Conservation (phyloP, 2,797 vertebrate genomes). For the Octomys mimax region DNA sequence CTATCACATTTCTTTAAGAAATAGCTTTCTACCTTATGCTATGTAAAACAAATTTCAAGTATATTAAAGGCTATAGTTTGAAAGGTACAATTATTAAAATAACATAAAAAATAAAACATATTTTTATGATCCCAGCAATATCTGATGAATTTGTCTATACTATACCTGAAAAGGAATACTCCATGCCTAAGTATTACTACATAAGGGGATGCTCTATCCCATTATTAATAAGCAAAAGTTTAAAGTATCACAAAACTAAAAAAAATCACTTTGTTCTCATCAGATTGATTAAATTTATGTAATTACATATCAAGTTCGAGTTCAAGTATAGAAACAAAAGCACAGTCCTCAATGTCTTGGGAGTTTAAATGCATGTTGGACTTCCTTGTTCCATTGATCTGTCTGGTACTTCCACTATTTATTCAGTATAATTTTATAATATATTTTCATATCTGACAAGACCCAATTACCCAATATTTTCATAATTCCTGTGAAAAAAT, state of each 20-base stretch:
- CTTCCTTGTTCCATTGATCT: background rate
- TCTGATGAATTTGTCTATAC: background rate
- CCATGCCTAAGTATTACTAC: background rate
- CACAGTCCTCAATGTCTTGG: background rate
- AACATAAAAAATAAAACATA: background rate
- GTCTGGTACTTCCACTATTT: background rate
- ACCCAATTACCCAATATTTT: background rate
- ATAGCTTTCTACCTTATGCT: background rate
- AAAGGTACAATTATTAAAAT: constrained; percentile 37
- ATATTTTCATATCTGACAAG: background rate
- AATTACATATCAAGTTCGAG: background rate
- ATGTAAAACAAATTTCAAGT: background rate
- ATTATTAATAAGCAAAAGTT: background rate
- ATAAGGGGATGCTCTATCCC: background rate
- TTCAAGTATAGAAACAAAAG: background rate
- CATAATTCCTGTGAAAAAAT: background rate
- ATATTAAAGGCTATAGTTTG: background rate
- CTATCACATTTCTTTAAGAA: background rate
- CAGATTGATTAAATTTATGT: background rate
- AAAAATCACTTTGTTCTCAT: background rate
- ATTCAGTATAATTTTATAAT: background rate
- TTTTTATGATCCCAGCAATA: background rate
- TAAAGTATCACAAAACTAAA: background rate
- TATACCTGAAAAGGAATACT: background rate
- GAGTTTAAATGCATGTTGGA: background rate